Percentiles rank a stretch among this genome's conserved stretches.
Conservation (phyloP, 2,888 invertebrate genomes). For the Eristalis pertinax region DNA sequence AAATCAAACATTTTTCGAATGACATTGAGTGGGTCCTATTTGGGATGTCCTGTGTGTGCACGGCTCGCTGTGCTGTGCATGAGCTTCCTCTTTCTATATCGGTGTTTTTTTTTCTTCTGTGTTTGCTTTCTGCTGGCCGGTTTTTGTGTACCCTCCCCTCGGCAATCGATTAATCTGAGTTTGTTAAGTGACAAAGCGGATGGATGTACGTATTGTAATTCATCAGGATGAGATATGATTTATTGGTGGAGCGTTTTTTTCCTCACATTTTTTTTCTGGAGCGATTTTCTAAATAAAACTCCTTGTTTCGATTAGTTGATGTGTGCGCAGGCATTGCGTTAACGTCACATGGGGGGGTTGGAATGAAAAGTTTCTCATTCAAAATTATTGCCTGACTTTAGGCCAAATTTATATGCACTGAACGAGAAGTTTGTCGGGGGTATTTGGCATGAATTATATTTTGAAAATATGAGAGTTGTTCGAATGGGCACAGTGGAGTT, state of each 20-base stretch:
- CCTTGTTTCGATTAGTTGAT: conserved; percentile 52
- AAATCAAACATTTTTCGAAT: conserved; percentile 71
- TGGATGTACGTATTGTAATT: conserved; percentile 65
- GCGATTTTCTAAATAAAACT: conserved; percentile 54
- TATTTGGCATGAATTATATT: neutral
- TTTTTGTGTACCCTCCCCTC: conserved; percentile 21
- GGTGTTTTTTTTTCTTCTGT: conserved; percentile 10
- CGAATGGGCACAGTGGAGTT: neutral
- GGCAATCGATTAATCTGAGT: conserved; percentile 67
- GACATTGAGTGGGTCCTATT: conserved; percentile 69
- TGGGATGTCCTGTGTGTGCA: conserved; percentile 25
- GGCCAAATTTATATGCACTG: conserved; percentile 15
- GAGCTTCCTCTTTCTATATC: conserved; percentile 1
- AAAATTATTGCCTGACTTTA: conserved; percentile 8
- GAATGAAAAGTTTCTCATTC: conserved; percentile 6
- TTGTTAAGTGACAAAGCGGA: conserved; percentile 71
- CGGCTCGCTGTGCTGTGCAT: conserved; percentile 3
- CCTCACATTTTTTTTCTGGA: neutral
- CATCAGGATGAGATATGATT: conserved; percentile 69
- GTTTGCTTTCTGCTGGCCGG: conserved; percentile 5
- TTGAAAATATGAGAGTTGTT: neutral
- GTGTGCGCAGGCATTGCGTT: conserved; percentile 34
- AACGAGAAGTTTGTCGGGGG: neutral
- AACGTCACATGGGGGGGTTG: conserved; percentile 2
- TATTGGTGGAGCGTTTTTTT: conserved; percentile 43